Evolutionary conservation across 2,113 vertebrate species (phyloP), one percentile per base, ranked within the genome.

Genomic region (Rallus limicola): DNA sequence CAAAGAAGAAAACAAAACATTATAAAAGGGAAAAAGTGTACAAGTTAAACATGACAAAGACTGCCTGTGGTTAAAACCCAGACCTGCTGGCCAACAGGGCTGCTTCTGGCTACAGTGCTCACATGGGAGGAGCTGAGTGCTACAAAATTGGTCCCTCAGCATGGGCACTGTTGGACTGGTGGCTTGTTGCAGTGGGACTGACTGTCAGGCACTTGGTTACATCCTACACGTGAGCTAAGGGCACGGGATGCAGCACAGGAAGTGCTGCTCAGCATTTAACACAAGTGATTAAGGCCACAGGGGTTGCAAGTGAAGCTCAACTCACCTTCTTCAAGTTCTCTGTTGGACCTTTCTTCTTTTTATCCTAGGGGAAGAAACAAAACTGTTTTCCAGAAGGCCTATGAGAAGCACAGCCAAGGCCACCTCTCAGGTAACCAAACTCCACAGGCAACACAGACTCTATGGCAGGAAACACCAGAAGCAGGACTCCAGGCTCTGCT

Each of bases 281-380:
- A 42, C 13, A 75, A 68, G 24, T 38, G 36, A 59, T 11, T 26
- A 91, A 28, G 11, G 53, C 38, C 0, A 0, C 0, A 44, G 13
- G 24, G 21, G 25, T 6, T 58, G 16, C 34, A 58, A 16, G 5
- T 48, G 31, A 68, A 26, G 11, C 34, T 44, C 58, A 46, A 97
- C 98, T 98, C 97, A 99, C 99, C 97, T 98, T 88, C 97, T 98
- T 97, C 95, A 98, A 97, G 36, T 93, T 95, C 25, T 46, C 75
- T 15, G 69, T 44, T 56, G 93, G 93, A 88, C 98, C 97, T 84
- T 98, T 98, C 86, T 98, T 97, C 87, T 98, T 98, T 77, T 98
- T 98, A 6, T 93, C 96, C 99, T 99, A 69, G 24, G 87, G 77
- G 55, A 4, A 87, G 29, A 53, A 28, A 28, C 8, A 53, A 53